A percentile compares a stretch with the other conserved stretches of the same genome.
phyloP scores from a whole-genome alignment of 2,888 invertebrate genomes.

The Aporophyla nigra region DNA sequence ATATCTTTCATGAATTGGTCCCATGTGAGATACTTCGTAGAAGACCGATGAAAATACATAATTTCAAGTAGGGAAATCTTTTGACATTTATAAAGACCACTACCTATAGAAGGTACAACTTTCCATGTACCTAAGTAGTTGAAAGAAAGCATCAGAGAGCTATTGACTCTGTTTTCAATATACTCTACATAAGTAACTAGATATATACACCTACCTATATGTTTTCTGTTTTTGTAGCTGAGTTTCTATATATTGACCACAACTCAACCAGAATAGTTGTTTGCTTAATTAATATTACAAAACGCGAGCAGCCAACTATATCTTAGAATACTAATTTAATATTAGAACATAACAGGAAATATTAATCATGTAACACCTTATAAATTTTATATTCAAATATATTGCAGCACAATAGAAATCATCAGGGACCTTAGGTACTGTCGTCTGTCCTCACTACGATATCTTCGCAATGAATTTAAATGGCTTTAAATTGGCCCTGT shows the following conservation, averaged over 20 bases:
- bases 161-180: too few species aligned
- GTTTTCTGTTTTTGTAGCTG: too few species aligned
- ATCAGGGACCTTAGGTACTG: conserved; percentile 17
- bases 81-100: too few species aligned
- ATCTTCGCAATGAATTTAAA: conserved; percentile 55
- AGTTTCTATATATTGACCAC: background rate
- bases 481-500: conserved; percentile 42
- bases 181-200: too few species aligned
- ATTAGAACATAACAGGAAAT: conserved; percentile 16
- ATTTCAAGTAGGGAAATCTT: too few species aligned
- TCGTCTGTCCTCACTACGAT: conserved; percentile 12
- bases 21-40: too few species aligned
- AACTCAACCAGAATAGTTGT: background rate
- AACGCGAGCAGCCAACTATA: conserved; percentile 6
- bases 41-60: too few species aligned
- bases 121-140: too few species aligned
- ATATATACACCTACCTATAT: too few species aligned
- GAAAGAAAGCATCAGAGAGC: too few species aligned
- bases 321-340: conserved; percentile 29
- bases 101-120: too few species aligned
- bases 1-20: too few species aligned
- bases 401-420: conserved; percentile 52
- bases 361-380: conserved; percentile 1
- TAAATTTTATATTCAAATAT: conserved; percentile 39
- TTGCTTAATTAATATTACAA: conserved; percentile 17